phyloP scores from a whole-genome alignment of 2,888 invertebrate species.

The Toxonevra muliebris region DNA sequence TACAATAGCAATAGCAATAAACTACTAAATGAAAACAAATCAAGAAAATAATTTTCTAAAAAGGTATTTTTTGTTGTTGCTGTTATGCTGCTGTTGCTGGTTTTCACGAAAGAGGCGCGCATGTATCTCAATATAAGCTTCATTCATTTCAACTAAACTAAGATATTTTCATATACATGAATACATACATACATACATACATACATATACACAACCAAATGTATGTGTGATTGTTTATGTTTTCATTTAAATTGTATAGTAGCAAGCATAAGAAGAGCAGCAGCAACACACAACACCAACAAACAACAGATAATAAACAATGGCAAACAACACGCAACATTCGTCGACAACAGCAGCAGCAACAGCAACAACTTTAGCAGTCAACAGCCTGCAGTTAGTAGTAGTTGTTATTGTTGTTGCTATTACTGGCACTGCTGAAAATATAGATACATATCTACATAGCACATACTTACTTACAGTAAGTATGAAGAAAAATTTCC shows the following conservation, averaged over 20 bases:
- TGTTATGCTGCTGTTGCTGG: background rate
- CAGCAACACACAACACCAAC: slow-evolving; percentile 11
- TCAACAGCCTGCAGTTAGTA: too few species aligned
- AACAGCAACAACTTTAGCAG: slow-evolving; percentile 19
- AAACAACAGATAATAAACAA: background rate
- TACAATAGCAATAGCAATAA: slow-evolving; percentile 1
- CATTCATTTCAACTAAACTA: slow-evolving; percentile 16
- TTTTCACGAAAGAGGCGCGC: background rate
- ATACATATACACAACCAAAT: too few species aligned
- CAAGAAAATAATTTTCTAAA: slow-evolving; percentile 8
- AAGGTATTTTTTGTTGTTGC: background rate
- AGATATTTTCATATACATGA: too few species aligned
- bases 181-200: too few species aligned
- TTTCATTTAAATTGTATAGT: slow-evolving; percentile 25
- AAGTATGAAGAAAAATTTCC: slow-evolving; percentile 26
- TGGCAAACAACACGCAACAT: slow-evolving; percentile 3
- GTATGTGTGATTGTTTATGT: slow-evolving; percentile 26
- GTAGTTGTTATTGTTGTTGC: too few species aligned
- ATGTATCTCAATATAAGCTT: background rate
- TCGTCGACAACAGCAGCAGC: slow-evolving; percentile 11
- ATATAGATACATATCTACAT: too few species aligned
- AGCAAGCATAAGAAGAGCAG: slow-evolving; percentile 14
- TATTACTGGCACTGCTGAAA: too few species aligned
- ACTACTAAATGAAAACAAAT: slow-evolving; percentile 13
- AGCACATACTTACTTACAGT: background rate